Base-by-base conservation (phyloP, 2,113 vertebrate genomes). In the Gallinago jamesoni region DNA sequence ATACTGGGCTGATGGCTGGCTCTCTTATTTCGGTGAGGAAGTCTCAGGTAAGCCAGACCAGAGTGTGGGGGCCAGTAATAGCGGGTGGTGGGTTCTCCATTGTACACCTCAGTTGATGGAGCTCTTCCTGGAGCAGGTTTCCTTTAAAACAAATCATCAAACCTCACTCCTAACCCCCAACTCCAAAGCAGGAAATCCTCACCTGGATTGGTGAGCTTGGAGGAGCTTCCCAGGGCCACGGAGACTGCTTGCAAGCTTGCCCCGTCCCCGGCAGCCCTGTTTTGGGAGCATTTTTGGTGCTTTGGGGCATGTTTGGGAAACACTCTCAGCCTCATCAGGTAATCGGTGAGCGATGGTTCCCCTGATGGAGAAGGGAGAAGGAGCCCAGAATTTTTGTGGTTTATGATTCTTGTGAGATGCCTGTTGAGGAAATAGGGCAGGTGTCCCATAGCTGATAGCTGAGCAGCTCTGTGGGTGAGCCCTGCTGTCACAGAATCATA, bases 101-200 rank as follows among this genome's bases (percentile, higher is more conserved):
- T 2, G 0, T 3, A 1, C 0, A 0, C 2, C 0, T 45, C 5
- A 3, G 22, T 31, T 1, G 8, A 1, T 20, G 72, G 48, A 68
- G 59, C 41, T 64, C 27, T 87, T 78, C 1, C 20, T 24, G 84
- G 57, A 60, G 57, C 60, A 64, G 52, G 19, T 89, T 89, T 52
- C 60, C 53, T 72, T 80, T 33, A 33, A 78, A 87, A 48, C 23
- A 68, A 64, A 21, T 22, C 9, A 75, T 7, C 47, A 66, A 78
- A 67, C 55, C n/a, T 67, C 31, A 0, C 43, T 79, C 53, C 70
- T 39, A 16, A 17, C 9, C 59, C 47, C 47, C 39, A 24, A 1
- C 63, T 60, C n/a, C 80, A 9, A 8, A 60, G 76, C 60, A 52
- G 80, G 94, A 52, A 70, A 35, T 13, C 41, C 79, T 92, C 67